A percentile compares a stretch with the other conserved stretches of the same genome.
Conservation (phyloP, 1,140 invertebrate genomes). For the Tetragnatha versicolor region DNA sequence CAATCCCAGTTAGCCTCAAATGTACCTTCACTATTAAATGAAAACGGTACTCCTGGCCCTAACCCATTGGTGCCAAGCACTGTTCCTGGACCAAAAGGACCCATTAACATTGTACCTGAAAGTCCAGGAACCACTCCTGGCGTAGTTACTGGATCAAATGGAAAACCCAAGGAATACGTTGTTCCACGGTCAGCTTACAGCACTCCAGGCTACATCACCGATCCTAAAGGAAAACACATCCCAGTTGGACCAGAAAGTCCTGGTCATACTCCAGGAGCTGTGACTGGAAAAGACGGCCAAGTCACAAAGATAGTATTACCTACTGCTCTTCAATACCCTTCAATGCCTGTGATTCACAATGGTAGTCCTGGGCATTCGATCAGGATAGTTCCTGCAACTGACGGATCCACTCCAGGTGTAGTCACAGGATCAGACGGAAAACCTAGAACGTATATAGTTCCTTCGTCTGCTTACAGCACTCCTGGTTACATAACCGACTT, state of each 20-base stretch:
- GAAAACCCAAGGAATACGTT: background rate
- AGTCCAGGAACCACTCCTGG: conserved; percentile 3
- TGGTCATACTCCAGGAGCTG: conserved; percentile 11
- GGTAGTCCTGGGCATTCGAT: too few species aligned
- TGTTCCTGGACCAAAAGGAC: background rate
- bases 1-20: too few species aligned
- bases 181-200: background rate
- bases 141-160: background rate
- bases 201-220: conserved; percentile 12
- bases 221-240: conserved; percentile 3
- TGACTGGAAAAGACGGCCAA: conserved; percentile 2
- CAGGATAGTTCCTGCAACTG: background rate
- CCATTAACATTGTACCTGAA: background rate
- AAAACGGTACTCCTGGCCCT: too few species aligned
- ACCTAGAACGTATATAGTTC: too few species aligned
- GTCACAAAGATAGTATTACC: conserved; percentile 7
- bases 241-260: background rate
- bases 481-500: background rate
- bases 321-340: background rate
- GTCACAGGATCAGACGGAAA: background rate
- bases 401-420: conserved; percentile 13
- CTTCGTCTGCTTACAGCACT: background rate
- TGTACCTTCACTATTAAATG: too few species aligned
- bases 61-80: too few species aligned
- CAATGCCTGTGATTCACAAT: too few species aligned